Conservation (phyloP, 2,113 vertebrate genomes). For the Nyctereutes procyonoides region DNA sequence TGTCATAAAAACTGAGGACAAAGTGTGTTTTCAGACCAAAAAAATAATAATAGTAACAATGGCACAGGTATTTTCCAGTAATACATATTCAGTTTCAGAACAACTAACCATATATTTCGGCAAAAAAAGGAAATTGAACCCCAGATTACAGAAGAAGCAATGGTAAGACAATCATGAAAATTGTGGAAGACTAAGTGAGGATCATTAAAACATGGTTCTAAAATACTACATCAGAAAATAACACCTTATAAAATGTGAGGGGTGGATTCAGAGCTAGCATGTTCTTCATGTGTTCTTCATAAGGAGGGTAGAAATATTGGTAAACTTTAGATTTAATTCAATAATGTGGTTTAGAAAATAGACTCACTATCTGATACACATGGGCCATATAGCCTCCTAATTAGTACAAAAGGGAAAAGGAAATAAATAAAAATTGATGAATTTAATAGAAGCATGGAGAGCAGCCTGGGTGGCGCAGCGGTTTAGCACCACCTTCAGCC, state of each 20-base stretch:
- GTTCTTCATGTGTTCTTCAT: neutral
- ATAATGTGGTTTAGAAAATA: neutral
- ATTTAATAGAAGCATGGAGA: neutral
- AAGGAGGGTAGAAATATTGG: neutral
- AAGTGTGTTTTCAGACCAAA: neutral
- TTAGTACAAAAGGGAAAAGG: neutral
- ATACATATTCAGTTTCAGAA: neutral
- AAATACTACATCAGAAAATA: neutral
- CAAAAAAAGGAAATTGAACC: neutral
- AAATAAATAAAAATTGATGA: neutral
- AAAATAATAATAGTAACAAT: neutral
- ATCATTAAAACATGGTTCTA: neutral
- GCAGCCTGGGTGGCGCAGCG: too few relatives aligned
- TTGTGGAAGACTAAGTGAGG: fast-evolving
- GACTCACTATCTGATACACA: neutral
- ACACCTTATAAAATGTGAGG: neutral
- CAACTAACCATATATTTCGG: neutral
- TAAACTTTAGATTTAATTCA: constrained; percentile 23
- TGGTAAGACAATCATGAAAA: neutral
- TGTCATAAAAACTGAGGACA: neutral
- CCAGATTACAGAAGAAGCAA: neutral
- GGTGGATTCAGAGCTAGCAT: neutral
- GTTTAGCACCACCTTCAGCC: too few relatives aligned
- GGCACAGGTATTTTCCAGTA: neutral
- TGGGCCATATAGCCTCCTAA: neutral